Conservation (phyloP, 1,140 invertebrate species). For the Drosophila busckii region DNA sequence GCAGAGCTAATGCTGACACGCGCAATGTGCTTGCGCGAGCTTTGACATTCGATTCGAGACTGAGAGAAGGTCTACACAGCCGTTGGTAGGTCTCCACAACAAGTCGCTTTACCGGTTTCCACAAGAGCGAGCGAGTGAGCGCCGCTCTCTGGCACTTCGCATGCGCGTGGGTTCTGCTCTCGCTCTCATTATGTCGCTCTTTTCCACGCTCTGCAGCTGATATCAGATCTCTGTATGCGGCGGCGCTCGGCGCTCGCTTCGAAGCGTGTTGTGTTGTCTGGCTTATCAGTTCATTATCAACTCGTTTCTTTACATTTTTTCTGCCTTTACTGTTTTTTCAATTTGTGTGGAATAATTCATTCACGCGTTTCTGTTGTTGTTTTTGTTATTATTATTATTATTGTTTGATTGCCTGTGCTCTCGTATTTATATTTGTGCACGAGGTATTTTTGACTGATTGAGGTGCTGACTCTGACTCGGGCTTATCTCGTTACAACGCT, state of each 20-base stretch:
- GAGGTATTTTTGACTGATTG: constrained; percentile 64
- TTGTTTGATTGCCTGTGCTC: background rate
- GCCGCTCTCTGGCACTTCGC: constrained; percentile 1
- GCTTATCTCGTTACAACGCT: constrained; percentile 57
- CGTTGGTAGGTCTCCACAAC: too few species aligned
- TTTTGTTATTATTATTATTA: background rate
- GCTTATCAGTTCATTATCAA: constrained; percentile 67
- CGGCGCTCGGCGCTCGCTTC: constrained; percentile 41
- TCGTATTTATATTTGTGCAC: constrained; percentile 50
- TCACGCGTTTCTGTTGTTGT: constrained; percentile 48
- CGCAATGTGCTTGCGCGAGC: constrained; percentile 41
- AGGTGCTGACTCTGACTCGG: constrained; percentile 45
- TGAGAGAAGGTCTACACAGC: constrained; percentile 53
- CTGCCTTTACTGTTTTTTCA: too few species aligned
- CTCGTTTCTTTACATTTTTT: constrained; percentile 55
- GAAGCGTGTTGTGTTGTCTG: constrained; percentile 15
- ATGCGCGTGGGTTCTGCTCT: constrained; percentile 9
- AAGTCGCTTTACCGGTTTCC: constrained; percentile 44
- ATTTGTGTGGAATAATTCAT: constrained; percentile 69
- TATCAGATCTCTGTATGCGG: constrained; percentile 52
- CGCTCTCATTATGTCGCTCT: background rate
- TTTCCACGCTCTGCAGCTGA: constrained; percentile 18
- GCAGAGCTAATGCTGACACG: constrained; percentile 1
- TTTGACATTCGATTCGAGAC: constrained; percentile 57
- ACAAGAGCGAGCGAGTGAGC: background rate